Evolutionary conservation across 2,888 invertebrate genomes (phyloP).

Genomic region (Megaustenia siamemsis): DNA sequence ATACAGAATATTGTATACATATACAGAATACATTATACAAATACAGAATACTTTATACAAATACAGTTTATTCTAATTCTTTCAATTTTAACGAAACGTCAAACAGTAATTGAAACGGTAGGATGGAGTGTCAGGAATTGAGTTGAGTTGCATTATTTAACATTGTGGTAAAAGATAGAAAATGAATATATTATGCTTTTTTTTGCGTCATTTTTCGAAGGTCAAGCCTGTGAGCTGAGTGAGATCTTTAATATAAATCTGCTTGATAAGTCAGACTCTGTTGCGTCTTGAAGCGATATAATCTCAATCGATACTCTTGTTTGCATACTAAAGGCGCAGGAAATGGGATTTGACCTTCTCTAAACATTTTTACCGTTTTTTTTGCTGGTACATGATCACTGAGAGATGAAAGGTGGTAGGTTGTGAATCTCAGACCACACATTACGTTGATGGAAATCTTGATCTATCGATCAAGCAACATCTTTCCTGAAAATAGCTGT

Average conservation of each 20-base stretch:
- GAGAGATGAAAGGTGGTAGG: neutral
- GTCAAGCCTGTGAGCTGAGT: neutral
- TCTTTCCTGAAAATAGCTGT: too few species aligned
- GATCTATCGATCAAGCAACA: neutral
- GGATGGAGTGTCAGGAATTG: too few species aligned
- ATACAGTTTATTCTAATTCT: too few species aligned
- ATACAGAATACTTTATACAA: too few species aligned
- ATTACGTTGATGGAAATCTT: neutral
- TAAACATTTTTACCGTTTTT: neutral
- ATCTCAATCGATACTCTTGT: constrained; percentile 39
- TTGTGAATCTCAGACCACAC: neutral
- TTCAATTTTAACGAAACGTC: too few species aligned
- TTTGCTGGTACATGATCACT: neutral
- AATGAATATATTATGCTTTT: neutral
- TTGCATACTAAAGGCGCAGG: constrained; percentile 38
- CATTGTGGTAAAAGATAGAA: too few species aligned
- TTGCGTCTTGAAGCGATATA: constrained; percentile 31
- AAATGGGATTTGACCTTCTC: constrained; percentile 25
- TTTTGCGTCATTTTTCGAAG: neutral
- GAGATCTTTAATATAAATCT: constrained; percentile 28
- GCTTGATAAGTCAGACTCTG: constrained; percentile 34
- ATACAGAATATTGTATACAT: too few species aligned
- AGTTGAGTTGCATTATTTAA: neutral
- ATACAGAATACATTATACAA: too few species aligned
- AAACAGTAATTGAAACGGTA: too few species aligned